A percentile compares a stretch with the other conserved stretches of the same genome.
Evolutionary conservation across 2,797 vertebrate species (phyloP).

Genomic region (Pangasius mekongensis): DNA sequence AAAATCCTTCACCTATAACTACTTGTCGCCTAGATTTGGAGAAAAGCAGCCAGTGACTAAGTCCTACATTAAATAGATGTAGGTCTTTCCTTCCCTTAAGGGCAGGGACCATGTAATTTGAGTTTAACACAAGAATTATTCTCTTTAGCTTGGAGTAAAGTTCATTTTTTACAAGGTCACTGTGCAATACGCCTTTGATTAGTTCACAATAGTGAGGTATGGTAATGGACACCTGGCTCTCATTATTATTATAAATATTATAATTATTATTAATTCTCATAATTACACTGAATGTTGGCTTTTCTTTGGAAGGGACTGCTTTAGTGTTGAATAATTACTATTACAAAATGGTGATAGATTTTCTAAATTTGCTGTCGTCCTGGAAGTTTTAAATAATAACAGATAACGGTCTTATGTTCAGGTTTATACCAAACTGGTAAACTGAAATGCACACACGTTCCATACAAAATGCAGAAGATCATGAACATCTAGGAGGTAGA

Average conservation of each 20-base stretch:
- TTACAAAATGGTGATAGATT: background rate
- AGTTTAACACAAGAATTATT: background rate
- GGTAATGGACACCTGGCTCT: background rate
- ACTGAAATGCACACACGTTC: background rate
- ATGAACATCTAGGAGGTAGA: background rate
- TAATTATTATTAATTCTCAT: background rate
- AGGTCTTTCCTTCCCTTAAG: background rate
- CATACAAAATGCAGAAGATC: background rate
- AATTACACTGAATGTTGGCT: background rate
- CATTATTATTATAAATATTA: background rate
- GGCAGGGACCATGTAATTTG: background rate
- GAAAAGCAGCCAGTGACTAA: background rate
- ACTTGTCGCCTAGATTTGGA: background rate
- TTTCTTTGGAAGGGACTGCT: background rate
- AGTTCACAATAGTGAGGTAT: background rate
- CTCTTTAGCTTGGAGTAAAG: background rate
- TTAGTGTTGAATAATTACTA: slow-evolving; percentile 3
- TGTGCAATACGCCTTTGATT: background rate
- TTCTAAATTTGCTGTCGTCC: background rate
- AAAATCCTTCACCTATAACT: slow-evolving; percentile 3
- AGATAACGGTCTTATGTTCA: background rate
- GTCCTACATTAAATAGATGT: background rate
- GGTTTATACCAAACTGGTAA: background rate
- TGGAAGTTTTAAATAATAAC: background rate
- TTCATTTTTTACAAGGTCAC: background rate